Evolutionary conservation across 2,797 vertebrate genomes (phyloP), one percentile per base, ranked within the genome.

Genomic region (Periparus ater): DNA sequence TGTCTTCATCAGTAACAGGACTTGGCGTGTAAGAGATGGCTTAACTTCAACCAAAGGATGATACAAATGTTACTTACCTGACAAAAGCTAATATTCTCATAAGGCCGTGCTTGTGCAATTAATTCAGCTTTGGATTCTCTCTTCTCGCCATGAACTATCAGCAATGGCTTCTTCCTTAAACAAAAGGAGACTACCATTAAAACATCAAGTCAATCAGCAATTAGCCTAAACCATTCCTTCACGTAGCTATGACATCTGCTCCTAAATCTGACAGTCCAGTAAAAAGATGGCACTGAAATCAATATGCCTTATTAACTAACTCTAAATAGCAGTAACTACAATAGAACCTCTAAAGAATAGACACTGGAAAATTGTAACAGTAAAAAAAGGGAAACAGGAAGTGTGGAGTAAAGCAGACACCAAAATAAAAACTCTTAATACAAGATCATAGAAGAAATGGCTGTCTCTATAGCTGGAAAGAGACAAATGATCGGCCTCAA

Each of bases 111-210:
- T 94, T 99, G 98, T n/a, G 99, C 98, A 1, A 99, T 79, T n/a
- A 99, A 97, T 27, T 98, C 97, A 34, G 99, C 98, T 95, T 99
- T 99, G 51, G 99, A 99, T 96, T 99, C 99, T 79, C 99, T 98
- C 95, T 99, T 99, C 91, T 99, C 99, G 0, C 99, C 99, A 1
- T 99, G 99, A 89, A 99, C 98, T 5, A 99, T 98, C 86, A 99
- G 94, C 89, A 99, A 88, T 0, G 99, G 99, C 66, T 98, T 98
- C 93, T 98, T 98, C 96, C 99, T 99, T 93, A 95, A 94, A 93
- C 36, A 89, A 84, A 90, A 86, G 9, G 11, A 73, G 19, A 93
- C 61, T 25, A 66, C 32, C 34, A 73, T 76, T 89, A 89, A 92
- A 91, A 85, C 15, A 89, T 19, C 34, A 62, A 47, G 5, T 36